Conservation (phyloP, 2,797 vertebrate species). For the Microhierax caerulescens region DNA sequence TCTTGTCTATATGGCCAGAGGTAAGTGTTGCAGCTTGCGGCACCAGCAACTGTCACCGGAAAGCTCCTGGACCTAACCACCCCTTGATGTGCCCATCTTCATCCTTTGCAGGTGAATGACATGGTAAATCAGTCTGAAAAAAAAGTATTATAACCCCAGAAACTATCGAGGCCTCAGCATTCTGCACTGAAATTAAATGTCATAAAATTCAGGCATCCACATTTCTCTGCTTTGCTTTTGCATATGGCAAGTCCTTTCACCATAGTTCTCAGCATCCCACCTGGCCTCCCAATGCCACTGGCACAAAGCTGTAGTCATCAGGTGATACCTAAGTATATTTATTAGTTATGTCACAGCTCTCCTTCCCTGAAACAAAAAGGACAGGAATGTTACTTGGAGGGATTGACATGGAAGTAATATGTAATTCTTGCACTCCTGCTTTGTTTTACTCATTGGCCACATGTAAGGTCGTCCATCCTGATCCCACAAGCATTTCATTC, state of each 20-base stretch:
- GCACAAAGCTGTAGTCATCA: not conserved
- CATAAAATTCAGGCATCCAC: not conserved
- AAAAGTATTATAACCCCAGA: not conserved
- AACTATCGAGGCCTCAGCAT: not conserved
- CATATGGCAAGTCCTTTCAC: not conserved
- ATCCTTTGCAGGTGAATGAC: not conserved
- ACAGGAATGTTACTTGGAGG: not conserved
- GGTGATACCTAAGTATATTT: not conserved
- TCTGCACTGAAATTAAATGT: not conserved
- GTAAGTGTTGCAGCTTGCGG: not conserved
- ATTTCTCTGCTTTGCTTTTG: not conserved
- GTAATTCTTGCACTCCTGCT: not conserved
- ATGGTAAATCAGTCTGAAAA: not conserved
- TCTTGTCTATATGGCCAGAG: not conserved
- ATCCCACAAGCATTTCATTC: not conserved
- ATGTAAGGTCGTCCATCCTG: not conserved
- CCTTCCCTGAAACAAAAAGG: not conserved
- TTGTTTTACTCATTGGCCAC: not conserved
- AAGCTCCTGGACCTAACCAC: not conserved
- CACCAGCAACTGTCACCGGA: not conserved
- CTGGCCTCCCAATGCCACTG: not conserved
- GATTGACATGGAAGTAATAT: not conserved
- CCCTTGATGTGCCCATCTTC: not conserved
- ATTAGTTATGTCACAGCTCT: not conserved
- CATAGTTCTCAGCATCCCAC: not conserved